Base-by-base conservation (phyloP, 2,113 vertebrate genomes). In the Melanocharis versteri region DNA sequence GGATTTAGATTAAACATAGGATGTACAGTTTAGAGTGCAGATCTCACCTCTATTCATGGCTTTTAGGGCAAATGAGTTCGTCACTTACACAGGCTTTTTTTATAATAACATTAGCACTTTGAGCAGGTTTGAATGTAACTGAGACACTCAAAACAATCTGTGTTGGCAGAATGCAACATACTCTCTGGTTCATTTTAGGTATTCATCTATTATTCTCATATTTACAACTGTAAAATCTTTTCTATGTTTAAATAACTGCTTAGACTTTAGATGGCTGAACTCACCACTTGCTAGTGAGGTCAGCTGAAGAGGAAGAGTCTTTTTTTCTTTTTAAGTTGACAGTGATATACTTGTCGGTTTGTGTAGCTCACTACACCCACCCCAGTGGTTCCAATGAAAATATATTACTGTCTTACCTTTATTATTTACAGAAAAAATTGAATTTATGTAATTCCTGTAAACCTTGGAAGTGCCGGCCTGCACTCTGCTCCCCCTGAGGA, bases 401-500 rank as follows among this genome's bases (percentile, higher is more conserved):
- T 30, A 24, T 23, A 17, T 50, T 51, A 62, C 27, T 28, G 9
- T 10, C 15, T 87, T 26, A 23, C 3, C 2, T 31, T 54, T 65
- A 56, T 45, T 47, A 35, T 73, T 57, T 73, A 31, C 11, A 58
- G 39, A 81, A 89, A 70, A 70, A 66, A 8, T 7, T 3, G 0
- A 77, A 30, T 18, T 37, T 13, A 15, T 48, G 11, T 15, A 31
- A 76, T 37, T 50, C 22, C 50, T 65, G 18, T 65, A 37, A 64
- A 39, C 13, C 9, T 91, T 8, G 1, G 14, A 54, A 39, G 21
- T 47, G 16, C 23, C 27, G 30, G 23, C 15, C 13, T 1, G 2
- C 20, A 23, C 23, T 2, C 1, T 2, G 1, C 3, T 83, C 4
- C 26, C 13, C 11, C 7, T 28, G 54, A 4, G 2, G 11, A 71